Conservation (phyloP, 2,113 vertebrate species). For the Aythya baeri region DNA sequence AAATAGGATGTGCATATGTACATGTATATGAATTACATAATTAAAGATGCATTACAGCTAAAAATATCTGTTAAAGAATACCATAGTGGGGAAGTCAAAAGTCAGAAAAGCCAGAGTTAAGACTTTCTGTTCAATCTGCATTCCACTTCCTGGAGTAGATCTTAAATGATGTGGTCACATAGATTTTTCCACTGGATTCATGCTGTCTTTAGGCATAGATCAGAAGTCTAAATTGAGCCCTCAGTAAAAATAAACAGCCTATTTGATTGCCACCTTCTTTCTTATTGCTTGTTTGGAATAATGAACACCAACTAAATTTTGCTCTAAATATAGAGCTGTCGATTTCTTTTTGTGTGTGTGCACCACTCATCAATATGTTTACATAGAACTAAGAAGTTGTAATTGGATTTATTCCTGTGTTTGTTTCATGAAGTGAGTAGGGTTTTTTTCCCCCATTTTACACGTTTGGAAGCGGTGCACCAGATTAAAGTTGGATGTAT, state of each 20-base stretch:
- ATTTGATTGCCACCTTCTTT: not conserved
- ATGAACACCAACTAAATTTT: not conserved
- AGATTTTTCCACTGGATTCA: constrained; percentile 45
- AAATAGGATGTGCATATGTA: constrained; percentile 32
- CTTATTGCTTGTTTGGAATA: not conserved
- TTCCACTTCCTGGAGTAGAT: constrained; percentile 5
- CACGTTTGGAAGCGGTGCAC: not conserved
- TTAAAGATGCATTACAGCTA: constrained; percentile 41
- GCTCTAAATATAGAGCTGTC: not conserved
- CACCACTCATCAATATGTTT: not conserved
- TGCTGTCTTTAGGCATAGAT: constrained; percentile 1
- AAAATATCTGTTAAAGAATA: constrained; percentile 35
- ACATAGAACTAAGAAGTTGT: not conserved
- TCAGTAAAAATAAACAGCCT: not conserved
- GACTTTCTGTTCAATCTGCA: not conserved
- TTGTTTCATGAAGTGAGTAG: not conserved
- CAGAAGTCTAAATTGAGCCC: not conserved
- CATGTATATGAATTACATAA: constrained; percentile 46
- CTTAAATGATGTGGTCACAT: constrained; percentile 20
- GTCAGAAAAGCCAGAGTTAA: constrained; percentile 21
- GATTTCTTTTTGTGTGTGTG: not conserved
- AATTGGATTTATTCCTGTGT: not conserved
- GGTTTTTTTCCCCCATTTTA: not conserved
- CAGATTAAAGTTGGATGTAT: not conserved
- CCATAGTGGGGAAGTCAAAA: not conserved